Base-by-base conservation (phyloP, 2,888 invertebrate species). In the Diarsia mendica region DNA sequence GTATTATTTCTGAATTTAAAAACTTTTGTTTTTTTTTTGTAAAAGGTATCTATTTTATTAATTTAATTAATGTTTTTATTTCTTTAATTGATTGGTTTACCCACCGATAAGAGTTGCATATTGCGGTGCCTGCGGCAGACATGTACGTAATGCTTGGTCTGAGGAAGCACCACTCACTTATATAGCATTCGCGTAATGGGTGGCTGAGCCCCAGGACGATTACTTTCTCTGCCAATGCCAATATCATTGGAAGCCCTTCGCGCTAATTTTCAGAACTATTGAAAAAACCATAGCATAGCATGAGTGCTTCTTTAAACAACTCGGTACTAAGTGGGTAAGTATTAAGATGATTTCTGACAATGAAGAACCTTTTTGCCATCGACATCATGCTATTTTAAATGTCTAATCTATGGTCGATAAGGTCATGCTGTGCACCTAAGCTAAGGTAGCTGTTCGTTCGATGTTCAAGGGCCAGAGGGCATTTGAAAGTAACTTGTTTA, bases 81-180 rank as follows among this genome's bases (percentile, higher is more conserved):
- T 10, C 2, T 44, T 44, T 15, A 63, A 63, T 9, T 63, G 49
- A 72, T 77, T 74, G 66, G 64, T 77, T 84, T 94, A 96, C 96
- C 95, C 95, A 96, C 96, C 96, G 95, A 94, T 94, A 94, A 91
- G 90, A 93, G 95, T 94, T 94, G 95, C 96, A 96, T 96, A 92
- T 92, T 96, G 94, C 88, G 88, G 91, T 88, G 90, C 91, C 92
- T 91, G 89, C 91, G 92, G 90, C 93, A 90, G 91, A 90, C 93
- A 93, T 90, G 90, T 90, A 93, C 92, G 94, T 93, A 94, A 92
- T 96, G 93, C 91, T 93, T 87, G 79, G 91, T 87, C 89, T 88
- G 89, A 93, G 94, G 94, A 94, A 95, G 92, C 92, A 87, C 83
- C 90, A 91, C 92, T 91, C 90, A 92, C 93, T 95, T 96, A 93